Evolutionary conservation across 2,888 invertebrate genomes (phyloP).

Genomic region (Dascillus cervinus): DNA sequence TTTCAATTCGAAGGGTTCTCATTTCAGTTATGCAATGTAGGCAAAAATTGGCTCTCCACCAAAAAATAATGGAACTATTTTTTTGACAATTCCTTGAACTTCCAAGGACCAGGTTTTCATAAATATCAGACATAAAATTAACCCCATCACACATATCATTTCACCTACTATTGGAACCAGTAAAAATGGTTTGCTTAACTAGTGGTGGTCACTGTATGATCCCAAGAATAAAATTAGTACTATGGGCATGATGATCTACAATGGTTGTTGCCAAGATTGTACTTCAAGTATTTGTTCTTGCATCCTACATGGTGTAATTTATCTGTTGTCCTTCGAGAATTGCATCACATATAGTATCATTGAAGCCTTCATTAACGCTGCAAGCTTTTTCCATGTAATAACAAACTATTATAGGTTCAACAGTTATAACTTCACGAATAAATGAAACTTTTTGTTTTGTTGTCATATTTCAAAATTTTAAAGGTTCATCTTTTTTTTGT

Average conservation of each 20-base stretch:
- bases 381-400: conserved; percentile 36
- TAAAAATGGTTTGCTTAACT: conserved; percentile 37
- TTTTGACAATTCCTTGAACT: conserved; percentile 47
- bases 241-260: conserved; percentile 34
- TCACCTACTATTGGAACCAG: conserved; percentile 36
- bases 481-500: too few relatives aligned
- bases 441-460: conserved; percentile 7
- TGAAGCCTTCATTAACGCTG: conserved; percentile 44
- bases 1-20: conserved; percentile 54
- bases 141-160: conserved; percentile 42
- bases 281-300: conserved; percentile 46
- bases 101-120: conserved; percentile 48
- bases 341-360: conserved; percentile 45
- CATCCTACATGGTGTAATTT: too few relatives aligned
- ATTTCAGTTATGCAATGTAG: too few relatives aligned
- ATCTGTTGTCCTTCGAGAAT: conserved; percentile 33
- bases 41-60: conserved; percentile 2
- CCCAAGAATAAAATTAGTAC: conserved; percentile 35
- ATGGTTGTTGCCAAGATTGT: conserved; percentile 34
- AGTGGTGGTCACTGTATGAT: conserved; percentile 37
- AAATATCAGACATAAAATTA: conserved; percentile 47
- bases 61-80: conserved; percentile 2
- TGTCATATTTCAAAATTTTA: too few relatives aligned
- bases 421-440: conserved; percentile 2
- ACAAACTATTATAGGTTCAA: conserved; percentile 4